Percentiles rank a stretch among this genome's conserved stretches.
phyloP scores from a whole-genome alignment of 30 jellyfish, hydroid and myxozoan genomes.

The Turritopsis dohrnii region DNA sequence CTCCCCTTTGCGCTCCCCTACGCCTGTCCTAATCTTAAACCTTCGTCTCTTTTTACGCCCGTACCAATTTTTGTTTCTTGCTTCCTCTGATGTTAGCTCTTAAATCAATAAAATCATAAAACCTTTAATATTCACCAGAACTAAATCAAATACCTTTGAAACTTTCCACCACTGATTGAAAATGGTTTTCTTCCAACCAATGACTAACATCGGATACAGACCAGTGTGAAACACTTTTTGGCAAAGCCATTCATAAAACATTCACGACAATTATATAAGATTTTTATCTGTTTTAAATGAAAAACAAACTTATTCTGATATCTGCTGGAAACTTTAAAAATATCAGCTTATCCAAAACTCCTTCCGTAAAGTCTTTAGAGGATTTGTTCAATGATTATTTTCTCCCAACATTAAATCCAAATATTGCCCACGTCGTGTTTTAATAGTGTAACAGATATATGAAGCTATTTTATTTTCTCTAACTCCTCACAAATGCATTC shows the following conservation, averaged over 20 bases:
- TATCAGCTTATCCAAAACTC: too few relatives aligned
- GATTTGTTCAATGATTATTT: neutral
- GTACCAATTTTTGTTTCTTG: too few relatives aligned
- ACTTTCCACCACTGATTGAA: slow-evolving; percentile 13
- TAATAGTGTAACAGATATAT: neutral
- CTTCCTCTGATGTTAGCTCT: too few relatives aligned
- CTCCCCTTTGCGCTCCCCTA: too few relatives aligned
- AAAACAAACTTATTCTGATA: neutral
- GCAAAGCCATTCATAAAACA: neutral
- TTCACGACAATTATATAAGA: too few relatives aligned
- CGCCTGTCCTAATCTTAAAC: too few relatives aligned
- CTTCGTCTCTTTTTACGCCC: too few relatives aligned
- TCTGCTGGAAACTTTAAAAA: neutral
- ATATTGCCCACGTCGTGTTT: neutral
- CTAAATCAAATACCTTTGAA: neutral
- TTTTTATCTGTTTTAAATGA: neutral
- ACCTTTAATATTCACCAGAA: neutral
- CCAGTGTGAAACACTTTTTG: neutral
- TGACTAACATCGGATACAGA: neutral
- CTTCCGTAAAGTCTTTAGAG: too few relatives aligned
- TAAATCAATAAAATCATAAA: neutral
- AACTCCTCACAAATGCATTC: neutral
- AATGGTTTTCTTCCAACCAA: slow-evolving; percentile 16
- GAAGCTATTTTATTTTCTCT: neutral
- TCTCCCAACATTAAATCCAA: neutral